Evolutionary conservation across 2,113 vertebrate genomes (phyloP), one percentile per base, ranked within the genome.

Genomic region (Cololabis saira): DNA sequence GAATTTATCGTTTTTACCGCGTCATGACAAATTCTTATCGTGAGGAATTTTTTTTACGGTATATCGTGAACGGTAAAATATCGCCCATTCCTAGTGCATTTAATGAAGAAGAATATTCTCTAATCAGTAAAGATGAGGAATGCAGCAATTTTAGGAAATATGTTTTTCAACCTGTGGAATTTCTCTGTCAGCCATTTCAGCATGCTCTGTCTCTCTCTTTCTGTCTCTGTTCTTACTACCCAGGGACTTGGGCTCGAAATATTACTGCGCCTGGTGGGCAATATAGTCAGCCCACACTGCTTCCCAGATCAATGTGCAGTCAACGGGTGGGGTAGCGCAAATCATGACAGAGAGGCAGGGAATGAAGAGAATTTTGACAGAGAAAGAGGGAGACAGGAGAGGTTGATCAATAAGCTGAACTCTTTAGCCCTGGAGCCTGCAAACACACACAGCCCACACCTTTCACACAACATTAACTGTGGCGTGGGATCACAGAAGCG

Each of bases 401-500:
- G 77, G 58, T 6, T 16, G 67, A 83, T 87, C 84, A 24, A 87
- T 90, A 67, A 22, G 41, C 71, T 44, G 24, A 78, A 74, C 65
- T 78, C 67, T 85, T 85, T 53, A 80, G 72, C 65, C 21, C 59
- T 18, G 45, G 42, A 69, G 53, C 44, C 59, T 52, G 48, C 61
- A 43, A 61, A 62, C 48, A 44, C 79, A 52, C 74, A 57, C 67
- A 74, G 65, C 73, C 77, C 69, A 79, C 82, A 81, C 74, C 69
- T 82, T 83, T 84, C 78, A 75, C 83, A 84, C 61, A 51, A 71
- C 61, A 61, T 64, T 72, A 70, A 70, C 57, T 67, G 65, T 72
- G 71, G 54, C 7, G 37, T 60, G 65, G 81, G 71, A 80, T 64
- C 67, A 45, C 60, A 55, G 61, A 13, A 37, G 11, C 61, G 13